Evolutionary conservation across 2,888 invertebrate species (phyloP), one percentile per base, ranked within the genome.

Genomic region (Lepetodrilus schrolli): DNA sequence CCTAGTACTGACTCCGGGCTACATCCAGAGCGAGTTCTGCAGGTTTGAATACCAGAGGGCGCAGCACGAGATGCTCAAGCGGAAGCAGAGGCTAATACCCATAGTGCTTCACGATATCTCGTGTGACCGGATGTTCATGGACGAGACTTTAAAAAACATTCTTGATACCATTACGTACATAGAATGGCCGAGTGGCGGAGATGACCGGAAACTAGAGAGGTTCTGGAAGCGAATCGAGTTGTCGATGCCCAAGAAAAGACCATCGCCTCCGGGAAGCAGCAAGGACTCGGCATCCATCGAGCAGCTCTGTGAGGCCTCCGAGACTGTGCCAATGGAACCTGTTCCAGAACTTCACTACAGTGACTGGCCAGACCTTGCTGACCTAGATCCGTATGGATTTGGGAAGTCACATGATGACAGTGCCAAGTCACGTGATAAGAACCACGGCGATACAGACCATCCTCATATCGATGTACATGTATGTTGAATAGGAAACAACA

Each of bases 1-100:
- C 48, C 58, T 86, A 2, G 75, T 86, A 26, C 74, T 86, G 23
- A 82, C 85, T 2, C 84, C 86, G 8, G 74, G 78, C 26, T 86
- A 83, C 76, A 74, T 86, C 30, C 72, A 81, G 49, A 83, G 83
- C 51, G 86, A 86, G 48, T 86, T 83, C 78, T 82, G 83, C 23
- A 76, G 82, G 20, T 80, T 85, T 71, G 86, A 86, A 74, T 86
- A 86, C 75, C 84, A 86, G 78, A 82, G 80, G 68, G 86, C 86
- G 0, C 86, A 86, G 58, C 80, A 83, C 38, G 85, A 86, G 75
- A 86, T 86, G 85, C 75, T 86, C 10, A 83, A 80, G 43, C 77
- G 81, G n/a, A 84, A 81, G 70, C 85, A 85, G 80, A 78, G 82
- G 73, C 83, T 86, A 49, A 84, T 86, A 50, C 86, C 86, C 30